Base-by-base conservation (phyloP, 2,113 vertebrate species). In the Sturnus vulgaris region DNA sequence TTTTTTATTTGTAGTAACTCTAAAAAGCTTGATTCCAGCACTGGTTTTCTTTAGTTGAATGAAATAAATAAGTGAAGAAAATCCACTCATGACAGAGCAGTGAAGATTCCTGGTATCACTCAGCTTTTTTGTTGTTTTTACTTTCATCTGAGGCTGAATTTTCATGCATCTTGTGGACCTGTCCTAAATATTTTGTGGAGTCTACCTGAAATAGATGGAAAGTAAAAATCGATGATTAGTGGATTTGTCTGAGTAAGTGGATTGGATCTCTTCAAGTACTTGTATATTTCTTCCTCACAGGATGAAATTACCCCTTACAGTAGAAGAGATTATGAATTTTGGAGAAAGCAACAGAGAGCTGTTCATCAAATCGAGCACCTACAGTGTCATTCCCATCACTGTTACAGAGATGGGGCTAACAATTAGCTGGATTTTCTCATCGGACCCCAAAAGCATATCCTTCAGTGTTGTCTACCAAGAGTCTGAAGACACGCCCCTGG, bases 391-490 rank as follows among this genome's bases (percentile, higher is more conserved):
- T 96, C 96, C 98, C 80, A 98, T 99, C 96, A 98, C 96, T 0
- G 95, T 98, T 90, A 90, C 92, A 15, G 96, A 97, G 50, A 85
- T 97, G 3, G 99, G 99, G 12, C 97, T 98, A 59, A 98, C 98
- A n/a, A 98, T 99, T 82, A 97, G 96, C 95, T 99, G 99, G 99
- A 98, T 98, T 59, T 99, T 99, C 96, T 99, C 99, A 61, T 99
- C 99, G 1, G 98, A 99, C 50, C 99, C 99, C 75, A 99, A 99
- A 95, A 99, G 99, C 94, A 98, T 99, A 94, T 98, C 98, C 80
- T 99, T 99, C 97, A 99, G 99, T 0, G 98, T 99, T 72, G 98
- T 99, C 56, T 99, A 98, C 97, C 98, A 97, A 76, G 98, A 99
- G 88, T 97, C 97, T 0, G 83, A 98, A 27, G 98, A 98, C 72